phyloP scores from a whole-genome alignment of 2,797 vertebrate species.

The Thamnophis elegans region DNA sequence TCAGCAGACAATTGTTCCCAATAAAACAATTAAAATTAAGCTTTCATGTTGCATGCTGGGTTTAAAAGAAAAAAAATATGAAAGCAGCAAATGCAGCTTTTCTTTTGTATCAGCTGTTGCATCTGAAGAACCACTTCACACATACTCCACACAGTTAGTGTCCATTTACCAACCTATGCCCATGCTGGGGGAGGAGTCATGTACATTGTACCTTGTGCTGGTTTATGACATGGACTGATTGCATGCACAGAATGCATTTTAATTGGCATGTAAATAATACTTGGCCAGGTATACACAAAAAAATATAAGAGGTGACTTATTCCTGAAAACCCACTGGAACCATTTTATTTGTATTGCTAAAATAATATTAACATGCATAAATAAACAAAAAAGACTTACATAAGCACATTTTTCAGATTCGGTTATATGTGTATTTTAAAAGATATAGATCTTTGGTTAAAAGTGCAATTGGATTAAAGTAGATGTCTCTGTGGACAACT shows the following conservation, averaged over 20 bases:
- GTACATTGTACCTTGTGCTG: not conserved
- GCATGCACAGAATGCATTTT: not conserved
- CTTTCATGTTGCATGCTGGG: not conserved
- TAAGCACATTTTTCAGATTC: not conserved
- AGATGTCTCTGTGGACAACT: not conserved
- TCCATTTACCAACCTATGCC: not conserved
- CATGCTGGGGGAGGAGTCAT: not conserved
- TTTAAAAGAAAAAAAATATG: not conserved
- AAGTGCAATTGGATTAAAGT: not conserved
- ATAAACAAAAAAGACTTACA: not conserved
- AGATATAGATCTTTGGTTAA: not conserved
- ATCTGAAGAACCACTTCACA: not conserved
- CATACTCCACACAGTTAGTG: not conserved
- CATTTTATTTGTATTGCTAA: not conserved
- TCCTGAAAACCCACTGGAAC: not conserved
- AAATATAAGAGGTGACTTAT: not conserved
- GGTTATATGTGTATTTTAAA: not conserved
- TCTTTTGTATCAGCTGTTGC: not conserved
- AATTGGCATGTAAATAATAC: not conserved
- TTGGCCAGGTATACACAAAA: not conserved
- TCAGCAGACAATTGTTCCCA: constrained; percentile 2
- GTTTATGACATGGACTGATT: not conserved
- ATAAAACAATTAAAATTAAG: constrained; percentile 30
- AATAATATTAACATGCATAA: not conserved
- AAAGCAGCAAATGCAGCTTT: not conserved